Percentiles rank a stretch among this genome's conserved stretches.
phyloP scores from a whole-genome alignment of 2,888 invertebrate species.

The Patella depressa region DNA sequence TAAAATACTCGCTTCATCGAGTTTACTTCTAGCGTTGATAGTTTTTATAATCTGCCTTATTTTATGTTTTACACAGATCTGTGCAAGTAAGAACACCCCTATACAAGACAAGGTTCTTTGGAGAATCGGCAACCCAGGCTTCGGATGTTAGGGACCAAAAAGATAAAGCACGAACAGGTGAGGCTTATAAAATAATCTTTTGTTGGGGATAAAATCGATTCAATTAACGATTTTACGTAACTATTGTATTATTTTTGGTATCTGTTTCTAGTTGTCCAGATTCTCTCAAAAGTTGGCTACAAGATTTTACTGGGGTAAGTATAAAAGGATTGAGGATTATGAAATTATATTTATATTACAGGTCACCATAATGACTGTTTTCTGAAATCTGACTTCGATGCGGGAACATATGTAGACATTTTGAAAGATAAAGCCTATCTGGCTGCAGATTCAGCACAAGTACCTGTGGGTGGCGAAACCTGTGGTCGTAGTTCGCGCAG shows the following conservation, averaged over 20 bases:
- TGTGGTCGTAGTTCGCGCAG: constrained; percentile 20
- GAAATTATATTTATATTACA: not conserved
- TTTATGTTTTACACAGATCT: constrained; percentile 11
- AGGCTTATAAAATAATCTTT: no score
- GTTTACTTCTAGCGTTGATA: no score
- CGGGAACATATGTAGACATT: constrained; percentile 26
- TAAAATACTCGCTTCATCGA: no score
- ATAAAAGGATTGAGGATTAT: not conserved
- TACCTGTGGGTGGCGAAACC: constrained; percentile 27
- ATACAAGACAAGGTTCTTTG: constrained; percentile 21
- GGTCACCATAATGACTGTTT: constrained; percentile 34
- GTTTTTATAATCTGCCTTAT: no score
- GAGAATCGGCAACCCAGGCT: constrained; percentile 5
- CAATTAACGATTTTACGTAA: not conserved
- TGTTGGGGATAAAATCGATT: no score
- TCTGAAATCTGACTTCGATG: constrained; percentile 24
- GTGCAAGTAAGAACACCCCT: constrained; percentile 21
- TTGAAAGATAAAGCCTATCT: constrained; percentile 16
- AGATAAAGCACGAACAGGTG: constrained; percentile 25
- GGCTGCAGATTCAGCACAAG: not conserved
- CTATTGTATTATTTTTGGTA: not conserved
- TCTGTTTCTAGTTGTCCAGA: not conserved
- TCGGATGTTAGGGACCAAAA: constrained; percentile 14
- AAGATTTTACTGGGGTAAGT: no score
- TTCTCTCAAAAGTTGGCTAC: not conserved